Base-by-base conservation (phyloP, 2,888 invertebrate species). In the Thecocarcelia acutangulata region DNA sequence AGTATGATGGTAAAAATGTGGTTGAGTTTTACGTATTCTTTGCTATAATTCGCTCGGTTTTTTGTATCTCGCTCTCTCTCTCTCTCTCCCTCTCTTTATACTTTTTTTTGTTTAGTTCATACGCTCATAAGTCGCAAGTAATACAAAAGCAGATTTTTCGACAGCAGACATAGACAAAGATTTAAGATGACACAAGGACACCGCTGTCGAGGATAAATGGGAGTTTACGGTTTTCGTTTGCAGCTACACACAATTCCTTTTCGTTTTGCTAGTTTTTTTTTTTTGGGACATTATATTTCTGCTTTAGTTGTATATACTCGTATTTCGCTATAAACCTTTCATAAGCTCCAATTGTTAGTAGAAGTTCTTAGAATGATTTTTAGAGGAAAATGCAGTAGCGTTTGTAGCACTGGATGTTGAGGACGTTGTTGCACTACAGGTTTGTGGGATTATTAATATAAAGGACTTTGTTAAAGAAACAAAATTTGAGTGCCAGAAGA, bases 131-230 rank as follows among this genome's bases (percentile, higher is more conserved):
- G 78, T 82, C 82, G 82, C 78, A 82, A 80, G 81, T 73, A 81
- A 77, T 77, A 74, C 79, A 77, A 83, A 61, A 83, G 83, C 84
- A 83, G 82, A 83, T 83, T 83, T 81, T 82, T 83, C 82, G 80
- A 83, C 78, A 83, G 68, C 63, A 76, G 78, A 79, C 79, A 79
- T 66, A 84, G 82, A 83, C 77, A 82, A 83, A 84, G 85, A 85
- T 84, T 84, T 83, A 83, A 84, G 85, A 84, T 85, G 85, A 85
- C 84, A 83, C 80, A 80, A 81, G 83, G 79, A 79, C 84, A 83
- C 83, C 73, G 54, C 80, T 82, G 82, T 70, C 74, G 82, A 82
- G 80, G 64, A 83, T 83, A 80, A 73, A 80, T 83, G 83, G 83
- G 76, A 83, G 83, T 79, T 75, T 79, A 76, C 79, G 83, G 78